A percentile compares a stretch with the other conserved stretches of the same genome.
phyloP scores from a whole-genome alignment of 2,797 vertebrate species.

The Cuculus canorus region DNA sequence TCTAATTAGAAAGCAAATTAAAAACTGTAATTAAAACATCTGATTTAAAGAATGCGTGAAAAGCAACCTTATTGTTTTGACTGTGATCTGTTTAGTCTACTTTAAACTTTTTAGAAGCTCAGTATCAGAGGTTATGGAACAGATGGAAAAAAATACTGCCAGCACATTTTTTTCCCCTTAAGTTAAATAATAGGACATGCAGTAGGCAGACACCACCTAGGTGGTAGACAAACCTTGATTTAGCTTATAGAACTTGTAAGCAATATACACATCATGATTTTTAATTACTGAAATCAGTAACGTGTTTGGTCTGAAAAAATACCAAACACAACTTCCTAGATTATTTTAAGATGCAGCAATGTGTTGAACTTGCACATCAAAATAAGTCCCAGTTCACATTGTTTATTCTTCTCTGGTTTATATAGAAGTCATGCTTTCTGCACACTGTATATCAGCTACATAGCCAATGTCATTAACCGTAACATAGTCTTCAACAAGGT shows the following conservation, averaged over 20 bases:
- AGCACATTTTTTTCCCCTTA: slow-evolving; percentile 1
- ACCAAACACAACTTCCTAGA: not conserved
- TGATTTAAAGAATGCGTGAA: slow-evolving; percentile 45
- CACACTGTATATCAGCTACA: not conserved
- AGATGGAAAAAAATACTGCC: slow-evolving; percentile 27
- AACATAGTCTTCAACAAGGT: not conserved
- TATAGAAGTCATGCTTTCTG: not conserved
- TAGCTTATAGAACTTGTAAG: slow-evolving; percentile 7
- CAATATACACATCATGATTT: not conserved
- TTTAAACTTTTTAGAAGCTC: slow-evolving; percentile 46
- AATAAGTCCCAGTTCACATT: not conserved
- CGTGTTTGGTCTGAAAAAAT: not conserved
- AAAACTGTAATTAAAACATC: slow-evolving; percentile 42
- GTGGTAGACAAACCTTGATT: slow-evolving; percentile 5
- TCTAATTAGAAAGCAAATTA: slow-evolving; percentile 56
- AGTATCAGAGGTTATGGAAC: slow-evolving; percentile 41
- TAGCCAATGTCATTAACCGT: not conserved
- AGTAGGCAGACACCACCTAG: not conserved
- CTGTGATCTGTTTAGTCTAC: slow-evolving; percentile 58
- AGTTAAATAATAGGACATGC: not conserved
- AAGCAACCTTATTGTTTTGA: slow-evolving; percentile 34
- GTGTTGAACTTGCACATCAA: not conserved
- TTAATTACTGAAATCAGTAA: not conserved
- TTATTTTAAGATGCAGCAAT: not conserved
- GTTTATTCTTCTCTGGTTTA: not conserved